These are phyloP conservation scores for Tricholauxania praeusta DNA, from an alignment of 2,888 invertebrate genomes.

Conservation along the genomic window DNA sequence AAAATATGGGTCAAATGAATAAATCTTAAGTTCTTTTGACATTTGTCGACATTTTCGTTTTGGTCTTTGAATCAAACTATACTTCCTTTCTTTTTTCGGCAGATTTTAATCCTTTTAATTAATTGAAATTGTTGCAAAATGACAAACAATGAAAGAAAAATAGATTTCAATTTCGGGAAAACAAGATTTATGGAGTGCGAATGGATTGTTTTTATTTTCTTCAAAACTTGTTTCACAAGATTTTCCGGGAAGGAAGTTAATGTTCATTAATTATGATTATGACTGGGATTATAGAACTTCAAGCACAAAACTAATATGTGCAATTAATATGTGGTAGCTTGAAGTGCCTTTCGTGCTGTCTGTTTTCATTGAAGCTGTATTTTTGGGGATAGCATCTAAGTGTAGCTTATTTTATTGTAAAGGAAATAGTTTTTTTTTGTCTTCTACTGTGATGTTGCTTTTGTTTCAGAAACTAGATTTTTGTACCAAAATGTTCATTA, in stretches of 20 bases:
- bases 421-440: background rate
- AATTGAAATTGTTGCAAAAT: conserved; percentile 56
- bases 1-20: conserved; percentile 31
- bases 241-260: conserved; percentile 33
- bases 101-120: conserved; percentile 54
- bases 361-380: background rate
- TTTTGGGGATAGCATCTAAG: background rate
- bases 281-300: conserved; percentile 13
- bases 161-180: conserved; percentile 10
- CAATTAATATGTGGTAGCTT: conserved; percentile 20
- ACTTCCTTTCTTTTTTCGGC: conserved; percentile 7
- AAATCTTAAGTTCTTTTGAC: conserved; percentile 33
- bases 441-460: conserved; percentile 10
- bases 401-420: background rate
- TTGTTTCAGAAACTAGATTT: conserved; percentile 3
- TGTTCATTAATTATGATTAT: conserved; percentile 64
- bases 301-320: conserved; percentile 16
- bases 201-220: conserved; percentile 35
- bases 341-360: no score
- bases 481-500: background rate
- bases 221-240: background rate
- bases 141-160: conserved; percentile 37
- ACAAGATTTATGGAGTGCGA: conserved; percentile 45
- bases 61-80: background rate
- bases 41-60: conserved; percentile 16